These are phyloP conservation scores for Sphaerophoria rueppellii DNA, from an alignment of 2,888 invertebrate species.

Conservation along the genomic window DNA sequence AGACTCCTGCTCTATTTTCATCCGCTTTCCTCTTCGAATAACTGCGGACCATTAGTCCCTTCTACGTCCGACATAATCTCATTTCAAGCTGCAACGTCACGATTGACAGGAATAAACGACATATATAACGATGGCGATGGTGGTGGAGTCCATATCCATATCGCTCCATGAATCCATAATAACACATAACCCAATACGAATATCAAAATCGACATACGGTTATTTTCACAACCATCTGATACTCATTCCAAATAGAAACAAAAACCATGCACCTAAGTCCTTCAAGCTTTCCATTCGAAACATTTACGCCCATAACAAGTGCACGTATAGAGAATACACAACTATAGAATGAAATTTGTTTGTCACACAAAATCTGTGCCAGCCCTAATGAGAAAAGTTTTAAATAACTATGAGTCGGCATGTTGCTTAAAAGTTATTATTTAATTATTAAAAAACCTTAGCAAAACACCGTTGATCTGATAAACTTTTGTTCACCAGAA, in stretches of 20 bases:
- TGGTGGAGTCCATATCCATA: neutral
- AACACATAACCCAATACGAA: conserved; percentile 6
- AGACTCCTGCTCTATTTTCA: neutral
- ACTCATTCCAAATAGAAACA: neutral
- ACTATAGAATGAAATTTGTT: neutral
- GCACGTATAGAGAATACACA: neutral
- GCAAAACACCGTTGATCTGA: no score
- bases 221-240: neutral
- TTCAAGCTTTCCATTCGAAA: neutral
- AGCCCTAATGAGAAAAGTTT: conserved; percentile 69
- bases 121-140: neutral
- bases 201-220: neutral
- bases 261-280: no score
- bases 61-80: neutral
- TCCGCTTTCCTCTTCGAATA: neutral
- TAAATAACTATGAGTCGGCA: conserved; percentile 58
- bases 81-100: conserved; percentile 7
- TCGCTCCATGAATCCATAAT: neutral
- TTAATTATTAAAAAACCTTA: conserved; percentile 51
- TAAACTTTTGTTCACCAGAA: no score
- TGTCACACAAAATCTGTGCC: conserved; percentile 38
- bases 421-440: conserved; percentile 61
- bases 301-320: neutral
- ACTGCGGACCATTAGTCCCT: neutral
- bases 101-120: conserved; percentile 1